Evolutionary conservation across 2,113 vertebrate genomes (phyloP).

Genomic region (Emberiza fucata): DNA sequence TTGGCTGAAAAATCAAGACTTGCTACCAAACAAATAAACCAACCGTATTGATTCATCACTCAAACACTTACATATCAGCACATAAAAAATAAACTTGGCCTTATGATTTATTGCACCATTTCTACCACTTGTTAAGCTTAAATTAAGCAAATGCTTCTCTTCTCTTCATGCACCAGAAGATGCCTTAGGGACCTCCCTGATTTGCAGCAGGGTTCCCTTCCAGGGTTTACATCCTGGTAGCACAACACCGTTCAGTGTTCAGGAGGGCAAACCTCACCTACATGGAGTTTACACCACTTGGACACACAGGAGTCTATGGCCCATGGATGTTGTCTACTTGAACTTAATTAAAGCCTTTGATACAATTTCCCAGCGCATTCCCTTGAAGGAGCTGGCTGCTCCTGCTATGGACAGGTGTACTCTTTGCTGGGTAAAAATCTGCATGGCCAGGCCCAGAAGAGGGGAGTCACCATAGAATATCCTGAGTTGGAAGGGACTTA

Average conservation of each 20-base stretch:
- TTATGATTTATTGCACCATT: neutral
- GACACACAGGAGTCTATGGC: fast-evolving
- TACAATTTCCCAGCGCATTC: neutral
- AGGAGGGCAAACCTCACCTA: neutral
- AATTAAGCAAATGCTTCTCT: neutral
- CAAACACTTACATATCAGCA: neutral
- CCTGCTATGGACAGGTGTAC: neutral
- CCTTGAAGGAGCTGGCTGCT: neutral
- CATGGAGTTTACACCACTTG: neutral
- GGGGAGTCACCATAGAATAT: neutral
- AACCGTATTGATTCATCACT: neutral
- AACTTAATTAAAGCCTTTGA: neutral
- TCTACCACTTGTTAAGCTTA: neutral
- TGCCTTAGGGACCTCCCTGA: no score
- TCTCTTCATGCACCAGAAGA: neutral
- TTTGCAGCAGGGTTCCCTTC: neutral
- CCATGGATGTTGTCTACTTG: fast-evolving
- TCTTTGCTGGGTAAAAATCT: neutral
- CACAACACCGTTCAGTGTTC: fast-evolving
- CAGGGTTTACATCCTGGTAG: neutral
- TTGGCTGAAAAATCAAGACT: neutral
- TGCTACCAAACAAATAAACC: neutral
- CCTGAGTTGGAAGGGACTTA: neutral
- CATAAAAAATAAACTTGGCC: neutral
- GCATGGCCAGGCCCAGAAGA: fast-evolving